These are phyloP conservation scores for Caenorhabditis zanzibari DNA, from an alignment of 2,888 invertebrate genomes.

Conservation along the genomic window DNA sequence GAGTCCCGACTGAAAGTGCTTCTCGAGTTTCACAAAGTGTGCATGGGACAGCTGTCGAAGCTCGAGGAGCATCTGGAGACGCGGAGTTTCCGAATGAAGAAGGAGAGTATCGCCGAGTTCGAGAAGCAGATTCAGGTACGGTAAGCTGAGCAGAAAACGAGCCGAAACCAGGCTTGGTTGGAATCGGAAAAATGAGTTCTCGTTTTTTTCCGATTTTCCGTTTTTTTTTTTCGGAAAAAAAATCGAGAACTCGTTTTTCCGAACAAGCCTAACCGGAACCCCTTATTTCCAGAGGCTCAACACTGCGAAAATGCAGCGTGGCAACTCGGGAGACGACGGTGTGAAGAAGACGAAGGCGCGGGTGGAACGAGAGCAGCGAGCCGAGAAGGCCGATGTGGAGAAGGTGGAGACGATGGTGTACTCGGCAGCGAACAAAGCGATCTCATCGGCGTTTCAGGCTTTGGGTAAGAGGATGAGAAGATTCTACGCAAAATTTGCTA, in stretches of 20 bases:
- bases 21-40: conserved; percentile 41
- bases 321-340: conserved; percentile 30
- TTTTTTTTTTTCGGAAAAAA: no score
- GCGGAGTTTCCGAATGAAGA: conserved; percentile 56
- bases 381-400: conserved; percentile 57
- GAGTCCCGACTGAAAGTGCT: conserved; percentile 42
- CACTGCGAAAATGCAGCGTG: conserved; percentile 11
- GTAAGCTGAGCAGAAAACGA: no score
- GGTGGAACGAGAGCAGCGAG: conserved; percentile 42
- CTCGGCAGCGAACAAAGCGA: conserved; percentile 48
- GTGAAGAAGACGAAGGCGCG: conserved; percentile 19
- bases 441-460: conserved; percentile 57
- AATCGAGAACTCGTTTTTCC: no score
- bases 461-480: conserved; percentile 32
- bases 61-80: conserved; percentile 62
- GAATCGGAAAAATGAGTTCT: no score
- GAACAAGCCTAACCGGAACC: no score
- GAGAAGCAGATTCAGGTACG: conserved; percentile 29
- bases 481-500: background rate
- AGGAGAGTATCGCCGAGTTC: conserved; percentile 34
- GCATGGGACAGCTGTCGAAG: conserved; percentile 51
- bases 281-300: background rate
- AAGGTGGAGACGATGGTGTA: conserved; percentile 26
- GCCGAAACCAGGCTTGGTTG: no score
- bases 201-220: no score